Conservation (phyloP, 2,113 vertebrate species). For the Edolisoma coerulescens region DNA sequence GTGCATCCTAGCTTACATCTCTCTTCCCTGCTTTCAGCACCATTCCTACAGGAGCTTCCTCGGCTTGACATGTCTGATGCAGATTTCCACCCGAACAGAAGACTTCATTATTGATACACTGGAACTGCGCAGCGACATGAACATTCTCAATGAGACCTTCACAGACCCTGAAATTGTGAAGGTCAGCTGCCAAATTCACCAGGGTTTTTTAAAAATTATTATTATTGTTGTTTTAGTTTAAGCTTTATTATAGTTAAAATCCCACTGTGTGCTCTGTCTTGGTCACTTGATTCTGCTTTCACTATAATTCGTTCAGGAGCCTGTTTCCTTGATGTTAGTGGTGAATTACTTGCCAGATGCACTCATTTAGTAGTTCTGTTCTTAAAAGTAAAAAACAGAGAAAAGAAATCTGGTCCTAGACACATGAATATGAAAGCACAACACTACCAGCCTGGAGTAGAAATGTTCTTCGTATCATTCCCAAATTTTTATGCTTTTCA, state of each 20-base stretch:
- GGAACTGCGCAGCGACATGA: slow-evolving; percentile 88
- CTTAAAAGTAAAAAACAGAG: background rate
- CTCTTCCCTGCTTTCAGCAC: slow-evolving; percentile 71
- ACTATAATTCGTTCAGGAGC: background rate
- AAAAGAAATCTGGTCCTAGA: background rate
- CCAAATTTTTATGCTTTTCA: slow-evolving; percentile 29
- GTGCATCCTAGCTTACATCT: background rate
- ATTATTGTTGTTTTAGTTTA: background rate
- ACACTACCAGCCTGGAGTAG: background rate
- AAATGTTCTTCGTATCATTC: background rate
- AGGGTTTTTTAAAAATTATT: background rate
- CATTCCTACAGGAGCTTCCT: slow-evolving; percentile 96
- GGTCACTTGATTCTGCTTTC: background rate
- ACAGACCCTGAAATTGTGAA: slow-evolving; percentile 89
- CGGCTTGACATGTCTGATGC: slow-evolving; percentile 93
- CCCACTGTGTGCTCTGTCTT: background rate
- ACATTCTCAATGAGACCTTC: slow-evolving; percentile 92
- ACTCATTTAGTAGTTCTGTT: background rate
- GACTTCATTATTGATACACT: slow-evolving; percentile 92
- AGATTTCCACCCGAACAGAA: slow-evolving; percentile 91
- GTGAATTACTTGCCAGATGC: background rate
- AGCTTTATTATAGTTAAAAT: background rate
- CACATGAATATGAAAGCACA: background rate
- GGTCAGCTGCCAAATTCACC: slow-evolving; percentile 71
- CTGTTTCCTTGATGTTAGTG: background rate